phyloP scores from a whole-genome alignment of 2,797 vertebrate species.

The Gallinago stenura region DNA sequence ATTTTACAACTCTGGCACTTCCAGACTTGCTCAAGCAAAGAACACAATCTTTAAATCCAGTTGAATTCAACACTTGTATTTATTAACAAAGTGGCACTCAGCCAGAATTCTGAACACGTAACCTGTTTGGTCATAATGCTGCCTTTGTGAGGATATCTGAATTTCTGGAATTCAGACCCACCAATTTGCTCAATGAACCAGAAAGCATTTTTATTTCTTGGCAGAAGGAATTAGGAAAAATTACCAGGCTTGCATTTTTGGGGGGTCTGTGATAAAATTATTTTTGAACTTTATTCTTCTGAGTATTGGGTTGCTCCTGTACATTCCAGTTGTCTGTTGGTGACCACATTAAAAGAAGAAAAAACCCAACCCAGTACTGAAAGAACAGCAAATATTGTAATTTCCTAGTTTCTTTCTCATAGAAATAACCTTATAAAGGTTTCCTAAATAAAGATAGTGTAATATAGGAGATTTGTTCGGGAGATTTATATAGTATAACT shows the following conservation, averaged over 20 bases:
- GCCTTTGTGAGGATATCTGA: conserved; percentile 32
- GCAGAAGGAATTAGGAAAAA: conserved; percentile 51
- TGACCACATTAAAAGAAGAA: not conserved
- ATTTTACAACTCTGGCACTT: conserved; percentile 60
- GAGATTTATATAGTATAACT: not conserved
- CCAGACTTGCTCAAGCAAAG: conserved; percentile 71
- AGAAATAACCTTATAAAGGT: conserved; percentile 19
- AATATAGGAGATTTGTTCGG: not conserved
- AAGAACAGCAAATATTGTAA: conserved; percentile 22
- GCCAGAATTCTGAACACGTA: conserved; percentile 49
- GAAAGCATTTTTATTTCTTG: conserved; percentile 39
- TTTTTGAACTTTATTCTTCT: conserved; percentile 21
- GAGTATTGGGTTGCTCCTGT: not conserved
- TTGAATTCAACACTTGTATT: conserved; percentile 68
- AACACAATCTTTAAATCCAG: conserved; percentile 66
- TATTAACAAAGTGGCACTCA: conserved; percentile 58
- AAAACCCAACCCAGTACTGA: not conserved
- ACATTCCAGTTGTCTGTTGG: not conserved
- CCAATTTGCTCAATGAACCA: conserved; percentile 54
- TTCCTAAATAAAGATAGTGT: not conserved
- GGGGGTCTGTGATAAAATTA: not conserved
- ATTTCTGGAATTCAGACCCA: conserved; percentile 45
- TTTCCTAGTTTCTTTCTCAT: conserved; percentile 43
- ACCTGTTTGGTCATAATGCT: conserved; percentile 6
- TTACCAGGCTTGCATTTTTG: conserved; percentile 17